phyloP scores from a whole-genome alignment of 1,140 invertebrate genomes.

The Eubasilissa regina region DNA sequence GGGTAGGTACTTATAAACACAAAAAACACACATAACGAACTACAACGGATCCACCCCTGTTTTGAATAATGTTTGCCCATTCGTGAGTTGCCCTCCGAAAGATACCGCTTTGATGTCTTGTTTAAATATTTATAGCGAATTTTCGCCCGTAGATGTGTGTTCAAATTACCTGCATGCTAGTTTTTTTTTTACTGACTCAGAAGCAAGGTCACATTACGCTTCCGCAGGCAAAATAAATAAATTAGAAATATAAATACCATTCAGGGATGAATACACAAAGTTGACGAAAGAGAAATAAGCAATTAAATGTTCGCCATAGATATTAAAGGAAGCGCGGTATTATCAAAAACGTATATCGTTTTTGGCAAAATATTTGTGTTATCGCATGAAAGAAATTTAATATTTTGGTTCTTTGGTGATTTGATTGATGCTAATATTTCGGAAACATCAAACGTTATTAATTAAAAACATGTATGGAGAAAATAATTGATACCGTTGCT shows the following conservation, averaged over 20 bases:
- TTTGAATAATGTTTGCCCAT: constrained; percentile 57
- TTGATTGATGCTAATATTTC: too few species aligned
- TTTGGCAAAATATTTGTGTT: constrained; percentile 7
- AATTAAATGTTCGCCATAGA: not conserved
- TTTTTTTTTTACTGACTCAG: constrained; percentile 37
- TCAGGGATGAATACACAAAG: constrained; percentile 6
- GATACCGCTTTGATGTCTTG: constrained; percentile 58
- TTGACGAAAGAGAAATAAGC: constrained; percentile 13
- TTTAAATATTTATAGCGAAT: constrained; percentile 61
- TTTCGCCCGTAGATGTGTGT: constrained; percentile 53
- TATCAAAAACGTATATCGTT: not conserved
- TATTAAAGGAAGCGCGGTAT: not conserved
- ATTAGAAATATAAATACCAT: not conserved
- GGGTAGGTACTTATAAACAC: constrained; percentile 47
- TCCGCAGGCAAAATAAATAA: constrained; percentile 15
- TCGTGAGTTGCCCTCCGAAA: constrained; percentile 27
- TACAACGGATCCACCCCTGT: constrained; percentile 40
- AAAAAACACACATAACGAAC: constrained; percentile 54
- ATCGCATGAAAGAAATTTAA: constrained; percentile 1
- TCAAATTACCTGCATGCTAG: constrained; percentile 56
- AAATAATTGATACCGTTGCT: too few species aligned
- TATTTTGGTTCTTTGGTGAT: not conserved
- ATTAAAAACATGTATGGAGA: too few species aligned
- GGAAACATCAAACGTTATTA: too few species aligned
- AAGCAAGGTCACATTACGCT: constrained; percentile 3